A percentile compares a stretch with the other conserved stretches of the same genome.
Evolutionary conservation across 2,888 invertebrate genomes (phyloP).

Genomic region (Brachypalpus laphriformis): DNA sequence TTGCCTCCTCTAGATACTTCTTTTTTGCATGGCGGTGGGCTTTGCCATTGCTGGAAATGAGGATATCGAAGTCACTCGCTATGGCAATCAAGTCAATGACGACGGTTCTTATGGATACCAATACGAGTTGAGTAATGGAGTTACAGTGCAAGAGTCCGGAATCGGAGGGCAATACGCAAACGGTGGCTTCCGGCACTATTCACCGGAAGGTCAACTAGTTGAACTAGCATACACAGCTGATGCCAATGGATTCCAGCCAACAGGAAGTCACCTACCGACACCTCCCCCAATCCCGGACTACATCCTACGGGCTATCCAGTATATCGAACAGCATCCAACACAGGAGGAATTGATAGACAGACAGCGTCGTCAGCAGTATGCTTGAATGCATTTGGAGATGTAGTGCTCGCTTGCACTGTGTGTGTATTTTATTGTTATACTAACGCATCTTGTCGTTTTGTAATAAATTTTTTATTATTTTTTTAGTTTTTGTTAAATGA

Average conservation of each 20-base stretch:
- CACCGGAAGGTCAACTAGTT: conserved; percentile 79
- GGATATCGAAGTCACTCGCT: conserved; percentile 37
- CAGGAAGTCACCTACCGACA: conserved; percentile 78
- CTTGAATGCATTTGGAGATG: conserved; percentile 3
- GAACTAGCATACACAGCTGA: conserved; percentile 78
- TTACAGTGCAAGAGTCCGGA: conserved; percentile 85
- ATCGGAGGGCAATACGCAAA: conserved; percentile 83
- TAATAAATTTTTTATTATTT: conserved; percentile 16
- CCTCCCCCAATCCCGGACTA: conserved; percentile 79
- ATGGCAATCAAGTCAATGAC: conserved; percentile 74
- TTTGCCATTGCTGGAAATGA: neutral
- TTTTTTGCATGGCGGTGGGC: conserved; percentile 27
- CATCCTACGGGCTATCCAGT: conserved; percentile 78
- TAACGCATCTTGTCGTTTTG: neutral
- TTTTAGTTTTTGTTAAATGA: conserved; percentile 13
- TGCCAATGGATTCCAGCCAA: conserved; percentile 79
- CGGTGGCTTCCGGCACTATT: conserved; percentile 77
- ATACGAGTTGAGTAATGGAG: conserved; percentile 86
- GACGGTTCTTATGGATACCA: conserved; percentile 82
- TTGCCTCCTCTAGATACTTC: conserved; percentile 19
- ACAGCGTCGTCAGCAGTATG: conserved; percentile 46
- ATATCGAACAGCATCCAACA: conserved; percentile 79
- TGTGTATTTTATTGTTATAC: conserved; percentile 29
- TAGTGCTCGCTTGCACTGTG: conserved; percentile 18
- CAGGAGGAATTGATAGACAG: conserved; percentile 78